Conservation (phyloP, 2,888 invertebrate genomes). For the Agriopis marginaria region DNA sequence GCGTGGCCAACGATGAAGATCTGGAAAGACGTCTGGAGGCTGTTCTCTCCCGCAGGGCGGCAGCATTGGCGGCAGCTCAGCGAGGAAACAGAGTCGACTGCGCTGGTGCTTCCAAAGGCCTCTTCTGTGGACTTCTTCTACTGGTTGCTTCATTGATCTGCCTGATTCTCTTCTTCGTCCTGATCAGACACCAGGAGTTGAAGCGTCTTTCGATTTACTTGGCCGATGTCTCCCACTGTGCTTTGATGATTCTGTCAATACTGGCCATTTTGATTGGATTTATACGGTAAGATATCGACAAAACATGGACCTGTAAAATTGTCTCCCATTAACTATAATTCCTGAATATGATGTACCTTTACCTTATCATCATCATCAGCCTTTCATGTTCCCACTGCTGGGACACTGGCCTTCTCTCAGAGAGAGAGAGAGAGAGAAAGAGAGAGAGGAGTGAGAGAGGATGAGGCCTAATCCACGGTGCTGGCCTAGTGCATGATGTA, state of each 20-base stretch:
- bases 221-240: conserved; percentile 96
- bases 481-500: too few relatives aligned
- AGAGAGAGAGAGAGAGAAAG: too few relatives aligned
- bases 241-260: conserved; percentile 94
- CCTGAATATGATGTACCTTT: background rate
- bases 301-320: background rate
- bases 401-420: too few relatives aligned
- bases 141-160: conserved; percentile 96
- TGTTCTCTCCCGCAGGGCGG: conserved; percentile 94
- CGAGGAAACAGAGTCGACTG: conserved; percentile 96
- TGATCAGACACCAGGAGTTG: conserved; percentile 94
- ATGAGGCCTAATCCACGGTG: too few relatives aligned
- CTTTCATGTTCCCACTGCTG: too few relatives aligned
- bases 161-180: conserved; percentile 97
- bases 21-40: conserved; percentile 95
- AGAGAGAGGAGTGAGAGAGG: too few relatives aligned
- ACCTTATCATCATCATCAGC: too few relatives aligned
- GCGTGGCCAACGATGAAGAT: conserved; percentile 91
- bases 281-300: conserved; percentile 88
- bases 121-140: conserved; percentile 96
- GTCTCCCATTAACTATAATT: background rate
- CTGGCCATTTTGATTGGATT: conserved; percentile 96
- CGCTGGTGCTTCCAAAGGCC: conserved; percentile 96
- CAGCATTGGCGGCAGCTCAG: conserved; percentile 93
- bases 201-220: conserved; percentile 95